phyloP scores from a whole-genome alignment of 2,113 vertebrate genomes.

The Rhinogobius similis region DNA sequence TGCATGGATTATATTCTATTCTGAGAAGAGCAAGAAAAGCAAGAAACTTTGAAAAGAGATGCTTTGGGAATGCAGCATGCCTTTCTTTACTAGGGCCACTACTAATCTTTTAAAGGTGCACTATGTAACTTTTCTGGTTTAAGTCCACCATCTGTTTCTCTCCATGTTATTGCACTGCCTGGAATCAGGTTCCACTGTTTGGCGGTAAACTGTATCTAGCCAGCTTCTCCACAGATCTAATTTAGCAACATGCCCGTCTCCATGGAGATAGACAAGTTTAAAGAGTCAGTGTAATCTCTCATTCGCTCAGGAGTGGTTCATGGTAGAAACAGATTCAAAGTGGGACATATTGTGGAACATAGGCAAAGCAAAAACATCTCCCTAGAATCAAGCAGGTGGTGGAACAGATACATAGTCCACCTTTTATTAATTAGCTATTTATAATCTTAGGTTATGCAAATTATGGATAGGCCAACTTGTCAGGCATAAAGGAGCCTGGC shows the following conservation, averaged over 20 bases:
- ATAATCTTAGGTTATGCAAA: too few species aligned
- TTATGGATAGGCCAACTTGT: too few species aligned
- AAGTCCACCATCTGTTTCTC: background rate
- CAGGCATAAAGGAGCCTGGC: too few species aligned
- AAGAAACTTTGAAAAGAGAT: background rate
- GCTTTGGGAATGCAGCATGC: background rate
- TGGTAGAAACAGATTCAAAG: too few species aligned
- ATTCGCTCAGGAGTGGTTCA: too few species aligned
- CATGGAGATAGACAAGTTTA: background rate
- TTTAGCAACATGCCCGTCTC: background rate
- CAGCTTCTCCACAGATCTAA: background rate
- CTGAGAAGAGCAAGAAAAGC: too few species aligned
- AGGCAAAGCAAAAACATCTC: too few species aligned
- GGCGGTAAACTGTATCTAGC: background rate
- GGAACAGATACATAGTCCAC: too few species aligned
- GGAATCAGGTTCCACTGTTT: background rate
- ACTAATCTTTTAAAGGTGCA: background rate
- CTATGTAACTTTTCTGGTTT: background rate
- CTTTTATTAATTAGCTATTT: too few species aligned
- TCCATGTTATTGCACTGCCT: background rate
- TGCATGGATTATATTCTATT: background rate
- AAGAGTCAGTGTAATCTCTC: background rate
- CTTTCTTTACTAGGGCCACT: background rate
- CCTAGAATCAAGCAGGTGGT: too few species aligned
- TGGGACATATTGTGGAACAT: too few species aligned